Evolutionary conservation across 2,888 invertebrate genomes (phyloP), one percentile per base, ranked within the genome.

Genomic region (Kuschelorhynchus macadamiae): DNA sequence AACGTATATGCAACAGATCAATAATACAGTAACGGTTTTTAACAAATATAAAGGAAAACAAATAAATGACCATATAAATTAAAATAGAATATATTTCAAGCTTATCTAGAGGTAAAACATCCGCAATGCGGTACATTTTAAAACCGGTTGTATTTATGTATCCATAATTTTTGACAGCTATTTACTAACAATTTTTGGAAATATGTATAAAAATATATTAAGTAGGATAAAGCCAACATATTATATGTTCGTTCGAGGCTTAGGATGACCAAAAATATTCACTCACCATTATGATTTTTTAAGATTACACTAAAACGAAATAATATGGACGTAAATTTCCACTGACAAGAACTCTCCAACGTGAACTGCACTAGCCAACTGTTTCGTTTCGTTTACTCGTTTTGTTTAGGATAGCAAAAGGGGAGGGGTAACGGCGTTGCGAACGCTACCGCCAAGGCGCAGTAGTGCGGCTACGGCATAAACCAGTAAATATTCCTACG

Each of bases 401-500:
- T 82, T 81, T 82, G 81, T 82, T 82, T 81, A 78, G 79, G 78
- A 77, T 71, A 70, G 50, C 25, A 41, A 14, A 49, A 41, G 74
- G 74, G 76, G 72, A 71, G 74, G 67, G 69, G 77, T 70, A 39
- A 56, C 71, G 76, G 74, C 75, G 79, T 77, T 76, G 80, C 76
- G 79, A 79, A 78, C 80, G 78, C 77, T 73, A 76, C 79, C 76
- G 81, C 81, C 80, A 81, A 82, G 83, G 82, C 83, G 82, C 82
- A 82, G 78, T 80, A 80, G 80, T 79, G 84, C 82, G 81, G 82
- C 83, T 83, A 82, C 81, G 82, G 81, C 83, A 83, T 76, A 81
- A 82, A 82, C 83, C 80, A 81, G 83, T 80, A 81, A 79, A 81
- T 81, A 83, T 83, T 84, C 82, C 81, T 80, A 83, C 84, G 83